Percentiles rank a stretch among this genome's conserved stretches.
phyloP scores from a whole-genome alignment of 37 sponge, comb jelly and placozoan genomes.

The Hexactinellida sp. region DNA sequence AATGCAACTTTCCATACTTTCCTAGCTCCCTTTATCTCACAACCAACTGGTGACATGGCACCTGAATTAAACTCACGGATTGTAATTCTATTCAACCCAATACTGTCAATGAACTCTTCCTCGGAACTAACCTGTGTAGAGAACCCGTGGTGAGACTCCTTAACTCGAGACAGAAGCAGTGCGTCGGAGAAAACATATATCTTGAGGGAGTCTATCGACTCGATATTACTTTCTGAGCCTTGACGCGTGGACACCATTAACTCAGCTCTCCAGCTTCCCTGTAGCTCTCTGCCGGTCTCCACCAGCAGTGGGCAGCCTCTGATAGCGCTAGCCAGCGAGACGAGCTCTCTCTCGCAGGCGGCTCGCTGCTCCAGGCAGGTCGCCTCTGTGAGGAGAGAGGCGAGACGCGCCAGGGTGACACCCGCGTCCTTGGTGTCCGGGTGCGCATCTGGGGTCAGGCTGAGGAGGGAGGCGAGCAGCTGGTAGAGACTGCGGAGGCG shows the following conservation, averaged over 20 bases:
- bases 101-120: neutral
- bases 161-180: neutral
- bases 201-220: neutral
- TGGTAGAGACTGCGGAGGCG: neutral
- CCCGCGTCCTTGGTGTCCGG: neutral
- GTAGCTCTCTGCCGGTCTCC: neutral
- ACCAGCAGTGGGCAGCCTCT: neutral
- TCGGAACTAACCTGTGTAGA: neutral
- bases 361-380: neutral
- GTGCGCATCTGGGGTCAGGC: neutral
- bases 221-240: neutral
- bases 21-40: neutral
- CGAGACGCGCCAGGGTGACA: neutral
- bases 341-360: neutral
- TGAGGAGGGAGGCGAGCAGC: neutral
- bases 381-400: neutral
- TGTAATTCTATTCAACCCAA: neutral
- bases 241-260: neutral
- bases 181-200: neutral
- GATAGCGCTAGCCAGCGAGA: neutral
- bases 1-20: slow-evolving; percentile 13
- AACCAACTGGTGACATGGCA: neutral
- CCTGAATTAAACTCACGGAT: neutral
- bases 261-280: neutral
- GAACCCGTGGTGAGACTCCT: neutral